phyloP scores from a whole-genome alignment of 2,888 invertebrate species.

The Opisthograptis luteolata region DNA sequence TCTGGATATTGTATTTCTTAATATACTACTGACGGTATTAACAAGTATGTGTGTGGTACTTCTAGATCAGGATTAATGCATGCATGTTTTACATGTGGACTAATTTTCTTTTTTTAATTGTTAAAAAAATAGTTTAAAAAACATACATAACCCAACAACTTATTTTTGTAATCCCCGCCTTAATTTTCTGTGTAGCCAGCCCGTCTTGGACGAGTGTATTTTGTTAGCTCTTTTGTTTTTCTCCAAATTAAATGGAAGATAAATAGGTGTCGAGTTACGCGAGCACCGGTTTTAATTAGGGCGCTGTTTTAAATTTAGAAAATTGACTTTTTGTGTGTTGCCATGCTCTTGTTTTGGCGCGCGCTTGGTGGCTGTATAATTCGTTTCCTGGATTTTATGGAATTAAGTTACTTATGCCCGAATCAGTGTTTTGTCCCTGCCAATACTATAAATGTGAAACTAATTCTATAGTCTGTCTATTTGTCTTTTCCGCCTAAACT shows the following conservation, averaged over 20 bases:
- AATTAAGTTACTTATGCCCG: background rate
- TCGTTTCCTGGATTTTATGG: slow-evolving; percentile 18
- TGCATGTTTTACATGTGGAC: too few species aligned
- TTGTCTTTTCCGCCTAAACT: too few species aligned
- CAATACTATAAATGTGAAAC: too few species aligned
- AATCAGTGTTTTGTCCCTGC: background rate
- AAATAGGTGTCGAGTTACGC: slow-evolving; percentile 61
- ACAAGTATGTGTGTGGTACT: too few species aligned
- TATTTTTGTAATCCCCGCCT: too few species aligned
- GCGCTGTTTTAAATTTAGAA: slow-evolving; percentile 56
- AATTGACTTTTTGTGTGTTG: slow-evolving; percentile 54
- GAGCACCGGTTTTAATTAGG: slow-evolving; percentile 53
- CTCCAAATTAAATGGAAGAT: slow-evolving; percentile 46
- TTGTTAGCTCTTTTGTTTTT: slow-evolving; percentile 31
- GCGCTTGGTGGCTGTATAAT: slow-evolving; percentile 11
- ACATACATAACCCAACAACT: too few species aligned
- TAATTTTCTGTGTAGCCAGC: background rate
- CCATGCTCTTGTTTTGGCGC: slow-evolving; percentile 28
- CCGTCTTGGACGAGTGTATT: slow-evolving; percentile 2
- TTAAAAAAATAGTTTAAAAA: too few species aligned
- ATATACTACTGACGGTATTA: too few species aligned
- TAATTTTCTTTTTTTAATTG: too few species aligned
- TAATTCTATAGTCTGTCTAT: too few species aligned
- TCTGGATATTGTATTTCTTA: too few species aligned
- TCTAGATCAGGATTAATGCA: too few species aligned